Percentiles rank a stretch among this genome's conserved stretches.
Conservation (phyloP, 1,140 invertebrate species). For the Heliconius eleuchia region DNA sequence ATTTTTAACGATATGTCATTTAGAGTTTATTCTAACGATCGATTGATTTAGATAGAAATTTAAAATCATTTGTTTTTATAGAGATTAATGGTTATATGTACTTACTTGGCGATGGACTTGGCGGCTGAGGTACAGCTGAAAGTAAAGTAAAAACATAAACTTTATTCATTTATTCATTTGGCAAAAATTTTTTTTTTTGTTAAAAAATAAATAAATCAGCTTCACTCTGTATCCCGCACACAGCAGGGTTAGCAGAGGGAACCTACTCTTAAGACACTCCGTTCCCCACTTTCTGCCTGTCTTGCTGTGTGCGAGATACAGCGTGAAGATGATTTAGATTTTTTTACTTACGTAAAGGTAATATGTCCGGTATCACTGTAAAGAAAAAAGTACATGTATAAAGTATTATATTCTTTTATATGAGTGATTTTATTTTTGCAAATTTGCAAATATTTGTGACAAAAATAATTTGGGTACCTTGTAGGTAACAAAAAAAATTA, state of each 20-base stretch:
- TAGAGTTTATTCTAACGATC: too few relatives aligned
- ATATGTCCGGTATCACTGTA: conserved; percentile 37
- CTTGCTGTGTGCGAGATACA: too few relatives aligned
- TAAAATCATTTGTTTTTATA: neutral
- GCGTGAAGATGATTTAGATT: too few relatives aligned
- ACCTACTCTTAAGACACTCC: too few relatives aligned
- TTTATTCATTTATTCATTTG: neutral
- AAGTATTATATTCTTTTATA: neutral
- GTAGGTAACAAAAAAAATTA: too few relatives aligned
- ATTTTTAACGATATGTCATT: too few relatives aligned
- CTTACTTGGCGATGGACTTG: neutral
- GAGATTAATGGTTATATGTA: neutral
- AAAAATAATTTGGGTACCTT: too few relatives aligned
- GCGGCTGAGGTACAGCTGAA: conserved; percentile 23
- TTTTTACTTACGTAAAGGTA: conserved; percentile 41
- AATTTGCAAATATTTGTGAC: neutral
- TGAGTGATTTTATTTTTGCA: neutral
- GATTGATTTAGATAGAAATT: too few relatives aligned
- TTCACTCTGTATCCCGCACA: too few relatives aligned
- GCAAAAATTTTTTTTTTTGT: neutral
- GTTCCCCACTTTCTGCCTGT: too few relatives aligned
- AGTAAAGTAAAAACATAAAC: conserved; percentile 18
- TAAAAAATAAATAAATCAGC: too few relatives aligned
- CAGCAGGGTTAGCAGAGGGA: too few relatives aligned
- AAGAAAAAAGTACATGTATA: conserved; percentile 20